Evolutionary conservation across 2,113 vertebrate species (phyloP).

Genomic region (Siniperca chuatsi): DNA sequence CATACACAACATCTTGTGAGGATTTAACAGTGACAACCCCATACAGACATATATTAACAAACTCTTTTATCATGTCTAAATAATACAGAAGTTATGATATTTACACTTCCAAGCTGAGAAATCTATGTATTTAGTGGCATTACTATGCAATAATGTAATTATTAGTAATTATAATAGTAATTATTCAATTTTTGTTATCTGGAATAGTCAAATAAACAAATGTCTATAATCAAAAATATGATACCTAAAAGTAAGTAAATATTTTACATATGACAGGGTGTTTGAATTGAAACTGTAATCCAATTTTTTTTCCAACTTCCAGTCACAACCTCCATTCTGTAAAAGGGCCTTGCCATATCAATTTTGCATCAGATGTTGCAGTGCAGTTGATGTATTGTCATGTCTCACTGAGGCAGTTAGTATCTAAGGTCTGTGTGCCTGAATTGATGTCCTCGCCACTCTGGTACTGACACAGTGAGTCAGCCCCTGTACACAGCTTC

Average conservation of each 20-base stretch:
- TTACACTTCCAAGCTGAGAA: not conserved
- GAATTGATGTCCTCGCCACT: slow-evolving; percentile 69
- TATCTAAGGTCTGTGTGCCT: slow-evolving; percentile 58
- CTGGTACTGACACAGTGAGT: slow-evolving; percentile 68
- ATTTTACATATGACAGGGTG: not conserved
- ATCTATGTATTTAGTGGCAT: not conserved
- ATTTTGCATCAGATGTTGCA: slow-evolving; percentile 45
- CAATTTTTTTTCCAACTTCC: slow-evolving; percentile 14
- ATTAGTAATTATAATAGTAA: too few species aligned
- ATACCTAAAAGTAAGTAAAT: not conserved
- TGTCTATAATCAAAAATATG: not conserved
- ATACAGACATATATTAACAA: not conserved
- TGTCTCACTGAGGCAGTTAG: slow-evolving; percentile 55
- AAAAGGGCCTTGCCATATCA: slow-evolving; percentile 10
- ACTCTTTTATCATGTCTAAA: not conserved
- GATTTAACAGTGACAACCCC: slow-evolving; percentile 2
- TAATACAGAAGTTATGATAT: not conserved
- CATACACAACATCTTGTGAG: slow-evolving; percentile 31
- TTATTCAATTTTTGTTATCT: not conserved
- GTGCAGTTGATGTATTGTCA: slow-evolving; percentile 57
- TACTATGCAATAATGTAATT: not conserved
- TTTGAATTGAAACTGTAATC: not conserved
- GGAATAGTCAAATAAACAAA: not conserved
- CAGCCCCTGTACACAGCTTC: slow-evolving; percentile 58
- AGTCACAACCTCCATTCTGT: not conserved